phyloP scores from a whole-genome alignment of 2,888 invertebrate species.

The Drepana falcataria region DNA sequence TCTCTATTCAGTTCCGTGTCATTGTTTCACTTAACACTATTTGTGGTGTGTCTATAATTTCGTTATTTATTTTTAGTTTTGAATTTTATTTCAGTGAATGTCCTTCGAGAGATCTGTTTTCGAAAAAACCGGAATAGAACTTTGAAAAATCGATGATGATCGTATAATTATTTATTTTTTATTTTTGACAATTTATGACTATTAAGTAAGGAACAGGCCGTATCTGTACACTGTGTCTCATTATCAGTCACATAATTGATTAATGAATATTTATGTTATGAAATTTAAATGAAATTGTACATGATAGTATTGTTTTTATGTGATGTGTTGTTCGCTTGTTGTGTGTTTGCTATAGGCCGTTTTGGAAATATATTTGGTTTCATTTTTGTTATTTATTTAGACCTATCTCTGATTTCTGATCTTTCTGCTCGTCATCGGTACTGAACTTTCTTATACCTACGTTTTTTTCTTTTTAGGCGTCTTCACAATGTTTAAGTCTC shows the following conservation, averaged over 20 bases:
- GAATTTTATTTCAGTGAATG: constrained; percentile 60
- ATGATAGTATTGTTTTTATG: constrained; percentile 60
- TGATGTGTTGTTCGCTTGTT: constrained; percentile 72
- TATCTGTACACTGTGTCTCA: constrained; percentile 57
- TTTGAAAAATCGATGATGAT: constrained; percentile 43
- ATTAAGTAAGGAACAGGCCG: constrained; percentile 50
- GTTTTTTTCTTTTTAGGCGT: constrained; percentile 19
- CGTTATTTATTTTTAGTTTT: constrained; percentile 39
- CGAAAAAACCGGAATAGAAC: constrained; percentile 60
- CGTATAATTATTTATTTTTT: constrained; percentile 55
- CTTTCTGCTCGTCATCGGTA: constrained; percentile 52
- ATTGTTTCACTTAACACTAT: constrained; percentile 56
- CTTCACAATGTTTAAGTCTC: constrained; percentile 13
- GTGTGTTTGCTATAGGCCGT: constrained; percentile 79
- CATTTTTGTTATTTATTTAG: constrained; percentile 34
- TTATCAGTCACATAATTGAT: constrained; percentile 48
- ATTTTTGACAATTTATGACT: constrained; percentile 60
- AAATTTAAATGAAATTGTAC: constrained; percentile 47
- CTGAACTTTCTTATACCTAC: constrained; percentile 24
- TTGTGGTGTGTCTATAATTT: constrained; percentile 28
- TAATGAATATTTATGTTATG: constrained; percentile 27
- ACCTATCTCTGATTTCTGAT: constrained; percentile 51
- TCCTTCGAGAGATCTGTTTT: constrained; percentile 79
- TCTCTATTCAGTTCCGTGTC: constrained; percentile 42
- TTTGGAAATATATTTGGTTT: constrained; percentile 69